Base-by-base conservation (phyloP, 2,888 invertebrate genomes). In the Cosmopolites sordidus region DNA sequence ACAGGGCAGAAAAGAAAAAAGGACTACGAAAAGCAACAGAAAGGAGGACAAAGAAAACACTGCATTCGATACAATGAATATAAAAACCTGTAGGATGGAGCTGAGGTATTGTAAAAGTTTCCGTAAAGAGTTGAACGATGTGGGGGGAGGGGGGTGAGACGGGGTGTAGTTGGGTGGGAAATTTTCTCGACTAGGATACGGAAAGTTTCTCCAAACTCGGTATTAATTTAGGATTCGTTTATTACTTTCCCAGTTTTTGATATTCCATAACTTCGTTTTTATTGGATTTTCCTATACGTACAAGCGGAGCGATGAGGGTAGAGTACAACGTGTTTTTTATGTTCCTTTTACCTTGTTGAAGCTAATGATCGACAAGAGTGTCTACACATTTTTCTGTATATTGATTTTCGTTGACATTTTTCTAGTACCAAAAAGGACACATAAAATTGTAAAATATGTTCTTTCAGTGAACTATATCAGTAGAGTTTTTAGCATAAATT, bases 181-280 rank as follows among this genome's bases (percentile, higher is more conserved):
- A 12, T 33, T 33, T 33, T 33, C 33, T 12, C 33, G 33, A 12
- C 33, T 33, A 33, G 33, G n/a, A 33, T 12, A 33, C 33, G 33
- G 33, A 33, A 33, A 33, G n/a, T 33, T 33, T 33, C 33, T 3
- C 8, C 33, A 33, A 33, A 33, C 8, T 33, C 33, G 33, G 33
- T 33, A 33, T 33, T 33, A 33, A 33, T 33, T 33, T 33, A n/a
- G 33, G 33, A 33, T 33, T 33, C 33, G 33, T 33, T 33, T 33
- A 33, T 33, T 33, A 33, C 33, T 33, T 33, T 33, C 12, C 33
- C 33, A 33, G 33, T 33, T 33, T 33, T 33, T 33, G 33, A 33
- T 33, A 33, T 33, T 33, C 11, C 33, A 33, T 33, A 33, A 33
- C 33, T 33, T n/a, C 8, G 33, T 33, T 33, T 33, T 33, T 33